A percentile compares a stretch with the other conserved stretches of the same genome.
phyloP scores from a whole-genome alignment of 2,797 vertebrate genomes.

The Gymnodraco acuticeps region DNA sequence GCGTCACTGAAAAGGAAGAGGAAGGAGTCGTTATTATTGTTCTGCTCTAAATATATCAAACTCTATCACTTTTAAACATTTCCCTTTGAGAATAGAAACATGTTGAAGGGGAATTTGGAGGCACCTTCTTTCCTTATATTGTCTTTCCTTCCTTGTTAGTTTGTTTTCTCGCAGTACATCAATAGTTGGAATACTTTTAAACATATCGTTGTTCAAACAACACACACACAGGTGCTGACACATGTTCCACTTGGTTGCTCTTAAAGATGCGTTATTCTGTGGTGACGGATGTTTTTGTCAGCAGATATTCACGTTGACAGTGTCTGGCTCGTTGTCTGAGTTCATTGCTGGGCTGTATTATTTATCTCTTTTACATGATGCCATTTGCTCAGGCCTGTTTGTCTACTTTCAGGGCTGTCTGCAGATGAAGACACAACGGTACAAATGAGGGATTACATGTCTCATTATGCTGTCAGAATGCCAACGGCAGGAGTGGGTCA shows the following conservation, averaged over 20 bases:
- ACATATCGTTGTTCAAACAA: neutral
- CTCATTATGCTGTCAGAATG: conserved; percentile 1
- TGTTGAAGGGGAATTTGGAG: neutral
- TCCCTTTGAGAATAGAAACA: neutral
- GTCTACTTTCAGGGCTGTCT: no score
- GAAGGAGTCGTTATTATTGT: neutral
- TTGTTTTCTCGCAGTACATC: neutral
- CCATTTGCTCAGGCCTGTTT: conserved; percentile 48
- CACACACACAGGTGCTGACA: neutral
- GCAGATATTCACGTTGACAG: conserved; percentile 12
- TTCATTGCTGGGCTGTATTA: conserved; percentile 2
- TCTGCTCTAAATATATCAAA: neutral
- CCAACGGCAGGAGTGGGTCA: neutral
- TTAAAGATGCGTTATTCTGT: neutral
- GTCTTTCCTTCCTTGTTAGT: neutral
- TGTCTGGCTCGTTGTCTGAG: neutral
- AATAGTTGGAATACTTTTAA: neutral
- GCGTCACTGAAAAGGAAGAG: conserved; percentile 51
- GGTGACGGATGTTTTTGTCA: conserved; percentile 25
- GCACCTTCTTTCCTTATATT: neutral
- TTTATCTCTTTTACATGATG: conserved; percentile 33
- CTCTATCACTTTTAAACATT: neutral
- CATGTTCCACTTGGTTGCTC: neutral
- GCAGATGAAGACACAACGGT: no score
- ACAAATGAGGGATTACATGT: neutral